Percentiles rank a stretch among this genome's conserved stretches.
phyloP scores from a whole-genome alignment of 2,113 vertebrate genomes.

The Chlorodrepanis virens region DNA sequence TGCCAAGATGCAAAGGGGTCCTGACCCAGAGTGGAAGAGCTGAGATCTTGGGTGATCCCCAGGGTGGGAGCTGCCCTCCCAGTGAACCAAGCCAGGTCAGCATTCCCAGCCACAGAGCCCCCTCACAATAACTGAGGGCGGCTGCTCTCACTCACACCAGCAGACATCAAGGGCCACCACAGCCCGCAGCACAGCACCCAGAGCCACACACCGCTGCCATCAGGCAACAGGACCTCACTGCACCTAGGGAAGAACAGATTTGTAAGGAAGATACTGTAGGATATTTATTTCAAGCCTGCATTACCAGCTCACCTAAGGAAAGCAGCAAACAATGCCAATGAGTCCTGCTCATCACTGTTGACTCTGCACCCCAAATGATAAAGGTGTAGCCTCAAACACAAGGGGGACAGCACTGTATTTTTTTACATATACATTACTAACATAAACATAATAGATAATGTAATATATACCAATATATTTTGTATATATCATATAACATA shows the following conservation, averaged over 20 bases:
- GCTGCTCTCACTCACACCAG: not conserved
- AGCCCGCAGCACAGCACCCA: not conserved
- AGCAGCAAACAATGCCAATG: not conserved
- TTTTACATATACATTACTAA: not conserved
- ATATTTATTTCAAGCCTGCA: not conserved
- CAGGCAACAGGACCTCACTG: not conserved
- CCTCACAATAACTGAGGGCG: rapidly evolving
- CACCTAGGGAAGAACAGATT: not conserved
- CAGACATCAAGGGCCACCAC: rapidly evolving
- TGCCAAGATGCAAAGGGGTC: not conserved
- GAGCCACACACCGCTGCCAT: not conserved
- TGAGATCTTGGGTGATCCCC: not conserved
- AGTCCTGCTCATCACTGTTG: not conserved
- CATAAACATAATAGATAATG: not conserved
- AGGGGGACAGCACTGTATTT: not conserved
- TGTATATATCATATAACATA: not conserved
- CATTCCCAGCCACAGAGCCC: not conserved
- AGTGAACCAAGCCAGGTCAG: not conserved
- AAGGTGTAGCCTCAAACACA: not conserved
- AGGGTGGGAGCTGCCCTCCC: not conserved
- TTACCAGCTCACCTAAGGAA: not conserved
- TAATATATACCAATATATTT: not conserved
- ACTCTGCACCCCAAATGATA: not conserved
- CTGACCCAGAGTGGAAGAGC: rapidly evolving
- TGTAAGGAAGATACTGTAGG: not conserved